Evolutionary conservation across 1,140 invertebrate species (phyloP), one percentile per base, ranked within the genome.

Genomic region (Sycophila sp.): DNA sequence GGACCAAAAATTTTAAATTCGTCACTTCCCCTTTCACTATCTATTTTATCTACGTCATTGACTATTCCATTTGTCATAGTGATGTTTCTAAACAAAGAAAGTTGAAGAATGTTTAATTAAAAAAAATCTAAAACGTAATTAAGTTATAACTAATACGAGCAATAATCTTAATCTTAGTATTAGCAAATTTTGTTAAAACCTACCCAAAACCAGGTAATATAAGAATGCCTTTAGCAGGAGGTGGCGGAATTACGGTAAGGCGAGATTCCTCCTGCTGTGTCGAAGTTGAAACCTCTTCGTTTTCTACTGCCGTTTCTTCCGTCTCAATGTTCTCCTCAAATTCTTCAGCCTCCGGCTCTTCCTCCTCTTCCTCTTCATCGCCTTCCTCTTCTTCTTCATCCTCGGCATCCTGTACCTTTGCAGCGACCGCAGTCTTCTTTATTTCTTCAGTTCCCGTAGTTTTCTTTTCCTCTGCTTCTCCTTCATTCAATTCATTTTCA

Each of bases 221-320:
- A 15, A 89, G 78, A 56, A 89, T 89, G 24, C 88, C 87, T 72
- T 86, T 87, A 5, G 83, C 80, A 17, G 87, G 85, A 0, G 82
- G 79, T 8, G 79, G 80, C 1, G 81, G 79, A 38, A 81, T 72
- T 64, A 58, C 22, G 68, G 74, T 11, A 34, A 73, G 69, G 34
- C 68, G 75, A 15, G 68, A 51, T 26, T 76, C 75, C 11, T n/a
- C 55, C 64, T 79, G 24, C 10, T 71, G 76, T 1, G 49, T 24
- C 28, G 72, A 71, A 1, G 49, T 24, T 30, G 72, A 71, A 7
- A 63, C 55, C 42, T 74, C 70, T 22, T 64, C 71, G 74, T 5
- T 77, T 1, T 68, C 73, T 13, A 64, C 59, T 15, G 77, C 74
- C 15, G 75, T 74, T 15, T 75, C 73, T 0, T 72, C 70, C 0